A percentile compares a stretch with the other conserved stretches of the same genome.
phyloP scores from a whole-genome alignment of 2,888 invertebrate species.

The Ctenicera cuprea region DNA sequence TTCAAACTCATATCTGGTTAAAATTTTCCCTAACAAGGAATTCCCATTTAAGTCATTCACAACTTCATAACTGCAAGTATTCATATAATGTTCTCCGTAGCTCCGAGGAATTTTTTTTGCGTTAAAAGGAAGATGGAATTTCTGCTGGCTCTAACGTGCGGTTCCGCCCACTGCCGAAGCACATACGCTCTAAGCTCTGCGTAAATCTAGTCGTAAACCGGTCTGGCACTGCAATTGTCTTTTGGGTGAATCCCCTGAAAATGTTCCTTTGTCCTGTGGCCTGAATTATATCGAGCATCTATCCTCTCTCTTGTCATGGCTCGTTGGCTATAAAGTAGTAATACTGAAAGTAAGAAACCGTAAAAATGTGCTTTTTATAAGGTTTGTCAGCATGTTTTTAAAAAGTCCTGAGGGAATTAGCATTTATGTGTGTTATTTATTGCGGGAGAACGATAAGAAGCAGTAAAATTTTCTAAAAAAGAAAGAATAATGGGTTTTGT shows the following conservation, averaged over 20 bases:
- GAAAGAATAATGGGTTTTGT: background rate
- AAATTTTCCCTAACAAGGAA: background rate
- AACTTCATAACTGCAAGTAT: slow-evolving; percentile 4
- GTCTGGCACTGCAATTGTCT: slow-evolving; percentile 44
- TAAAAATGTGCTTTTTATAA: slow-evolving; percentile 5
- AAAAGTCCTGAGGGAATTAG: background rate
- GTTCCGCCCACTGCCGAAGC: background rate
- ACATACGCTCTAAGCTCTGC: slow-evolving; percentile 43
- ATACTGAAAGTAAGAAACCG: slow-evolving; percentile 9
- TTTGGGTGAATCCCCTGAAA: slow-evolving; percentile 58
- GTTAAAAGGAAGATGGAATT: slow-evolving; percentile 1
- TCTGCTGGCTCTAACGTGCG: background rate
- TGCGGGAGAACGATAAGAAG: background rate
- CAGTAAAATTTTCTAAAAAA: background rate
- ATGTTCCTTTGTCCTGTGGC: slow-evolving; percentile 57
- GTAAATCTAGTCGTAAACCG: slow-evolving; percentile 49
- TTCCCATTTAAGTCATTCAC: slow-evolving; percentile 5
- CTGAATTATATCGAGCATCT: slow-evolving; percentile 40
- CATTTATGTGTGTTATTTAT: background rate
- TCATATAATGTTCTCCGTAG: slow-evolving; percentile 6
- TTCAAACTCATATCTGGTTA: slow-evolving; percentile 8
- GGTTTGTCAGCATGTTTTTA: background rate
- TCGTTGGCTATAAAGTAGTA: slow-evolving; percentile 20
- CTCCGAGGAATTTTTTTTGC: slow-evolving; percentile 2
- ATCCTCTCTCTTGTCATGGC: background rate